Conservation (phyloP, 2,888 invertebrate species). For the Copidosoma aretas region DNA sequence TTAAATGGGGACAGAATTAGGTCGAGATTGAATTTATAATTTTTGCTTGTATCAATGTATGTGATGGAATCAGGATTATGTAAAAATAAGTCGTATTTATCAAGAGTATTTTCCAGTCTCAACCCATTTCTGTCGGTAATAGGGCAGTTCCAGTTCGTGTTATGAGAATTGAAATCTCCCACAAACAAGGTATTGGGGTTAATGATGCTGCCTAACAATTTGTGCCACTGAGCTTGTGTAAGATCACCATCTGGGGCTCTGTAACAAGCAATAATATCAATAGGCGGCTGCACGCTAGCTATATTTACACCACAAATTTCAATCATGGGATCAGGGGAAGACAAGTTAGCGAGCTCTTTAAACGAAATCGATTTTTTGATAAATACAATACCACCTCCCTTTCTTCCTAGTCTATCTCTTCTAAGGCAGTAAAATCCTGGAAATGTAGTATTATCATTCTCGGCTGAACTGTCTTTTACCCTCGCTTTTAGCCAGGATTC, state of each 20-base stretch:
- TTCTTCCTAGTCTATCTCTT: no score
- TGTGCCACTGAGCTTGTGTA: constrained; percentile 21
- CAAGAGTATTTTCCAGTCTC: constrained; percentile 13
- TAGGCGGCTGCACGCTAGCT: constrained; percentile 7
- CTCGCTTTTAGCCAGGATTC: no score
- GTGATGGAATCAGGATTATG: constrained; percentile 25
- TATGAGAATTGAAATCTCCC: constrained; percentile 31
- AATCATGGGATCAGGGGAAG: neutral
- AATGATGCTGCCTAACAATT: constrained; percentile 6
- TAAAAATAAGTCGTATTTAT: constrained; percentile 17
- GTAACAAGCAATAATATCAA: constrained; percentile 25
- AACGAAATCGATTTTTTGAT: constrained; percentile 19
- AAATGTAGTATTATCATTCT: no score
- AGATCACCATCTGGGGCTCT: constrained; percentile 21
- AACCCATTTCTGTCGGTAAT: constrained; percentile 14
- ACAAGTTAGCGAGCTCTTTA: constrained; percentile 1
- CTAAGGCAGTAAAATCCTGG: no score
- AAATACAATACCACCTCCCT: constrained; percentile 27
- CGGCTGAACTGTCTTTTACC: no score
- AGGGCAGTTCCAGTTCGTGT: constrained; percentile 26
- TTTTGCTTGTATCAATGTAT: constrained; percentile 3
- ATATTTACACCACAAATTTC: constrained; percentile 25
- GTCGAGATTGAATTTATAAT: constrained; percentile 22
- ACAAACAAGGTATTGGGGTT: constrained; percentile 2
- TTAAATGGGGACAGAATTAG: constrained; percentile 9